Percentiles rank a stretch among this genome's conserved stretches.
Conservation (phyloP, 2,797 vertebrate genomes). For the Eulemur albifrons region DNA sequence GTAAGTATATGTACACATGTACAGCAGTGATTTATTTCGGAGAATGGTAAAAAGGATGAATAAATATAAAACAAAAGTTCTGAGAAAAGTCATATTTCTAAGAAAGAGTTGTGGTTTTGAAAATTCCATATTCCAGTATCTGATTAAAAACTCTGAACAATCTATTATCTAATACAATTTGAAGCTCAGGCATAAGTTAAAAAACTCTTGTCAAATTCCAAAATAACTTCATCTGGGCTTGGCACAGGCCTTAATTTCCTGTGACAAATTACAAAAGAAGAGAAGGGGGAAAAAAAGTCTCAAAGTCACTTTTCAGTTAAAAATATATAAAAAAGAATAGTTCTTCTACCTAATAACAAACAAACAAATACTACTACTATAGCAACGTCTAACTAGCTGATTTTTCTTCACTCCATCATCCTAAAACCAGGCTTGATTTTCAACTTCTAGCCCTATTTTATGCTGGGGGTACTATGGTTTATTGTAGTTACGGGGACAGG, state of each 20-base stretch:
- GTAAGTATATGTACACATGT: background rate
- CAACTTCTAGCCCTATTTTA: background rate
- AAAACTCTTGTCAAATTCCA: background rate
- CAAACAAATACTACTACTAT: background rate
- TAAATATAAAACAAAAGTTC: background rate
- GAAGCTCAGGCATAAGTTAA: background rate
- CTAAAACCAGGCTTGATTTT: background rate
- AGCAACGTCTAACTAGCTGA: background rate
- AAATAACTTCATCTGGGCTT: slow-evolving; percentile 11
- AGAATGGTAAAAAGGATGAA: background rate
- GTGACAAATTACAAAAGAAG: background rate
- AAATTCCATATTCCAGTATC: background rate
- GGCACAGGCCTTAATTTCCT: background rate
- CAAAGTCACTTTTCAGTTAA: background rate
- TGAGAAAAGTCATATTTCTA: background rate
- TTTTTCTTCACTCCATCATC: background rate
- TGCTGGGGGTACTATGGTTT: background rate
- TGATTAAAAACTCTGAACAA: slow-evolving; percentile 7
- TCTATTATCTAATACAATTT: background rate
- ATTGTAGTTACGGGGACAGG: background rate
- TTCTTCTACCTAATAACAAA: background rate
- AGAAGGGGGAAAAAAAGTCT: background rate
- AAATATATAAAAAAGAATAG: background rate
- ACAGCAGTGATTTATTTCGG: background rate
- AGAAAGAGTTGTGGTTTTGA: background rate